Base-by-base conservation (phyloP, 53 echinoderm and acorn worm species). In the Arbacia lixula region DNA sequence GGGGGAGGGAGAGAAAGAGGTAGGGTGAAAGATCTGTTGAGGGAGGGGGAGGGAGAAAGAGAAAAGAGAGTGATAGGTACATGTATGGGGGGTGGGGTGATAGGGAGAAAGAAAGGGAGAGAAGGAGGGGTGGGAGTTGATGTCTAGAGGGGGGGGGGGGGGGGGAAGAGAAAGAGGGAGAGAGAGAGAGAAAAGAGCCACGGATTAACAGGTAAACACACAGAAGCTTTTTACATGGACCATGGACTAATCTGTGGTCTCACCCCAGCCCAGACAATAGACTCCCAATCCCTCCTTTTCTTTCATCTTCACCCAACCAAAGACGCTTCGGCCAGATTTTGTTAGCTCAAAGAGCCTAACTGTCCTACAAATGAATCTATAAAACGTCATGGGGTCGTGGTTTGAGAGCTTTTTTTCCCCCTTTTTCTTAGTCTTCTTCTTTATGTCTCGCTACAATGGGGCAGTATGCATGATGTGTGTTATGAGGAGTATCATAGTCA, bases 161-260 rank as follows among this genome's bases (percentile, higher is more conserved):
- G 19, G 22, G 27, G 34, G 5, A 63, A 3, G 35, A 34, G 35
- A 19, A 35, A 63, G 11, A 31, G 2, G 64, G 1, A 63, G 28
- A 6, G 4, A 30, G 35, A 1, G 5, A 4, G 12, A 29, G n/a
- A 12, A 63, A 25, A 65, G 35, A 65, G 35, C 31, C 11, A 28
- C 32, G 64, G 38, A 67, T 67, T 67, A 69, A 43, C n/a, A 69
- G 16, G 40, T 28, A 69, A 27, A 69, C 43, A 69, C 43, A 16
- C 69, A 41, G 46, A 42, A 43, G 46, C 29, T 43, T 43, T 69
- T 69, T 27, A 26, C 28, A 69, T 12, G 42, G 41, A 69, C 42
- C 69, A 43, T 69, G 42, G 69, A 43, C 69, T 69, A 69, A 69
- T 69, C 69, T 69, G 69, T 69, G 69, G 69, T 69, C 43, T 67